phyloP scores from a whole-genome alignment of 2,797 vertebrate genomes.

The Cossypha polioptera region DNA sequence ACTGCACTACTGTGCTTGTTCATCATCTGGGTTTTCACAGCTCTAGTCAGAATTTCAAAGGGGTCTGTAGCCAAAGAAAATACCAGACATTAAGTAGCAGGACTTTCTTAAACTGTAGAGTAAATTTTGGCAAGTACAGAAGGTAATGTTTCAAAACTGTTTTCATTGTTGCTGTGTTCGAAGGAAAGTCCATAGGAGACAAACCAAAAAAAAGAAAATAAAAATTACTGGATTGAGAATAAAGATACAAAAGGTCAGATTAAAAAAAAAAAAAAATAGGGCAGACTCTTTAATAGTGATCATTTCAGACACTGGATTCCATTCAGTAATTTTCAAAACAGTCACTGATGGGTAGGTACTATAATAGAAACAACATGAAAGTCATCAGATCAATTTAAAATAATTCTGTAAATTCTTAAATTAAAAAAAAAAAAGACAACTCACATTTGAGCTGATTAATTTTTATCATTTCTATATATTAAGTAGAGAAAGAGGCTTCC shows the following conservation, averaged over 20 bases:
- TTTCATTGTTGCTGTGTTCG: conserved; percentile 5
- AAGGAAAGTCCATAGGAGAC: conserved; percentile 12
- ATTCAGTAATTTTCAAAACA: background rate
- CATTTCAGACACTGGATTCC: background rate
- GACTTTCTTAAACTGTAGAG: conserved; percentile 43
- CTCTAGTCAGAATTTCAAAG: conserved; percentile 42
- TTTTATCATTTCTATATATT: background rate
- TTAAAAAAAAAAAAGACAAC: background rate
- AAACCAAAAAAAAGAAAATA: background rate
- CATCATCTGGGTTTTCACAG: conserved; percentile 36
- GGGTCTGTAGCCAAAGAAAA: conserved; percentile 59
- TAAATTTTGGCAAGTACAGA: conserved; percentile 51
- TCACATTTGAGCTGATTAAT: background rate
- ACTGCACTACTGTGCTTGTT: conserved; percentile 9
- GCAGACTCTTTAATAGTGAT: background rate
- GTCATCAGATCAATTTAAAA: background rate
- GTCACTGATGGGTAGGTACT: background rate
- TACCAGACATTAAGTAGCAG: conserved; percentile 38
- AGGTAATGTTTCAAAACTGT: conserved; percentile 39
- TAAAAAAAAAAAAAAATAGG: background rate
- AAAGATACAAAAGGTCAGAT: conserved; percentile 1
- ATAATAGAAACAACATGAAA: background rate
- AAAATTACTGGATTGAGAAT: background rate
- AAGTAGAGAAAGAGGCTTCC: background rate
- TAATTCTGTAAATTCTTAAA: background rate